Evolutionary conservation across 2,113 vertebrate species (phyloP).

Genomic region (Ploceus nigricollis): DNA sequence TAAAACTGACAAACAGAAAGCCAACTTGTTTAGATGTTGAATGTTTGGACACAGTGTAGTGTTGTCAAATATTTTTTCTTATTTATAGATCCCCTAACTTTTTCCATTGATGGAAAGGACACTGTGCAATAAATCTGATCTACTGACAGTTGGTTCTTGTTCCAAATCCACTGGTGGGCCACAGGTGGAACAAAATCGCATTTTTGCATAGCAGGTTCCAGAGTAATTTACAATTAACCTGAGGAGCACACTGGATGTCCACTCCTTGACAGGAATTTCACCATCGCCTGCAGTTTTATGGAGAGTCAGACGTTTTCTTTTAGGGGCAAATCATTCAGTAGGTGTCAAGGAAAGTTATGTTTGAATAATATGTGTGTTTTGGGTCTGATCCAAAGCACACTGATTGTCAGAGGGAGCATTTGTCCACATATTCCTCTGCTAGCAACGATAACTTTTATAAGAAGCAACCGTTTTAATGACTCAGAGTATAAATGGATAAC

Average conservation of each 20-base stretch:
- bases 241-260: background rate
- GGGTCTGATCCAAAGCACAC: constrained; percentile 17
- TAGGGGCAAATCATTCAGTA: background rate
- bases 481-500: background rate
- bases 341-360: background rate
- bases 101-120: background rate
- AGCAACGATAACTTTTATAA: constrained; percentile 12
- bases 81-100: background rate
- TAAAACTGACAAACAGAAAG: background rate
- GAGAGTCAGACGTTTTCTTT: constrained; percentile 7
- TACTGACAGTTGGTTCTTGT: background rate
- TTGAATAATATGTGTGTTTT: constrained; percentile 3
- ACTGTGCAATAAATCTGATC: background rate
- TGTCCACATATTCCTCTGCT: background rate
- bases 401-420: constrained; percentile 7
- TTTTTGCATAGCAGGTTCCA: background rate
- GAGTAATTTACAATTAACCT: background rate
- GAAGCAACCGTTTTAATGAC: background rate
- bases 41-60: background rate
- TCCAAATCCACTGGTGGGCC: background rate
- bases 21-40: background rate
- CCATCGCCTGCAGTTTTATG: background rate
- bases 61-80: background rate
- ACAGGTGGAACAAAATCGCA: background rate
- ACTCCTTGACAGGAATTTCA: background rate